phyloP scores from a whole-genome alignment of 2,113 vertebrate genomes.

The Platycercus adscitus region DNA sequence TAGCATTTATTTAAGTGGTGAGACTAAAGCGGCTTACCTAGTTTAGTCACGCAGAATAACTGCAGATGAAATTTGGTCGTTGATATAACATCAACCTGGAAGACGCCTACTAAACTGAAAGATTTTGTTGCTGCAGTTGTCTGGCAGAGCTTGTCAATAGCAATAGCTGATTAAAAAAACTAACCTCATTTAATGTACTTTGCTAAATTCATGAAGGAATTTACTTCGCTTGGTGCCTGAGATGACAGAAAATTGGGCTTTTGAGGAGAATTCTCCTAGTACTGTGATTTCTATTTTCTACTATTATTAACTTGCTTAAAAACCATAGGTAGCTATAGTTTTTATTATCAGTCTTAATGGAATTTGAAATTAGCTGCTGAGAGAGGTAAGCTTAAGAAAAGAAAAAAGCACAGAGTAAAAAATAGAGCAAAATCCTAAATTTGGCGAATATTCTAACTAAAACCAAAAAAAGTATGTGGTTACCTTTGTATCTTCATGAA shows the following conservation, averaged over 20 bases:
- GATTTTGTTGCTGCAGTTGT: background rate
- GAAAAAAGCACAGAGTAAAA: background rate
- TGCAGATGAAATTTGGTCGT: background rate
- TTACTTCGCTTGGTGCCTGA: constrained; percentile 58
- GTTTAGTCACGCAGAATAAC: background rate
- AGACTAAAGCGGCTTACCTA: background rate
- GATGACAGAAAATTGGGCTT: background rate
- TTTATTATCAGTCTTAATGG: background rate
- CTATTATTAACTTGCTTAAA: constrained; percentile 1
- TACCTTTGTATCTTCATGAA: constrained; percentile 29
- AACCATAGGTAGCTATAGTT: constrained; percentile 11
- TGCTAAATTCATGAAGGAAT: constrained; percentile 11
- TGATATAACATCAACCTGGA: background rate
- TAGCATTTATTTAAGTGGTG: background rate
- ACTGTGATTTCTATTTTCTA: constrained; percentile 62
- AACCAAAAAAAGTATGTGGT: background rate
- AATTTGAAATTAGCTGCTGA: background rate
- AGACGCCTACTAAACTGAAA: background rate
- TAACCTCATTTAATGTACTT: constrained; percentile 53
- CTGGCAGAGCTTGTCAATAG: constrained; percentile 45
- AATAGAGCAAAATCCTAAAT: background rate
- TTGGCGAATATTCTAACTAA: constrained; percentile 21
- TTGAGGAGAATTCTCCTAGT: constrained; percentile 26
- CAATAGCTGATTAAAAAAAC: constrained; percentile 44
- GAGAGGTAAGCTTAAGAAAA: background rate